phyloP scores from a whole-genome alignment of 2,797 vertebrate genomes.

The Crocidura indochinensis region DNA sequence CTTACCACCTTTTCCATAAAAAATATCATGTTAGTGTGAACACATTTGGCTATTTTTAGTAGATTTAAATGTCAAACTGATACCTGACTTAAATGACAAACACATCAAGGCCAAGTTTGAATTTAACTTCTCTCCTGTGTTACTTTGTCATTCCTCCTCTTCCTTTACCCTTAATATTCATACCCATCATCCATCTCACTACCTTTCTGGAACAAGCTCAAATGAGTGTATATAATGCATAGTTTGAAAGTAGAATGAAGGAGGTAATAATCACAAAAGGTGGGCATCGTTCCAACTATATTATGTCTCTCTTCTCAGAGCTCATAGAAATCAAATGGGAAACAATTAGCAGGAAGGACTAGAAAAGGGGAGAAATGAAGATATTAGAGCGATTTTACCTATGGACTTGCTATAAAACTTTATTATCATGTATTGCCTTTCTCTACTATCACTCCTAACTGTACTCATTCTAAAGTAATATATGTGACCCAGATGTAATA shows the following conservation, averaged over 20 bases:
- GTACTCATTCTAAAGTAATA: conserved; percentile 39
- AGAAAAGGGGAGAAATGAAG: conserved; percentile 10
- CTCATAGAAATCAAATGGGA: conserved; percentile 1
- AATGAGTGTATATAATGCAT: background rate
- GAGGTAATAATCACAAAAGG: background rate
- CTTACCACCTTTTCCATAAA: background rate
- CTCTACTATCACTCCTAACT: background rate
- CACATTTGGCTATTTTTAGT: background rate
- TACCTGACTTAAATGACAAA: background rate
- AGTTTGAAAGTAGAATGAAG: background rate
- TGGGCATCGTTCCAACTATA: background rate
- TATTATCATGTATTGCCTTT: conserved; percentile 31
- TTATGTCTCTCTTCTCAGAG: background rate
- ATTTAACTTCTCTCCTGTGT: background rate
- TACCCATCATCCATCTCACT: background rate
- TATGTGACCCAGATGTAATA: conserved; percentile 56
- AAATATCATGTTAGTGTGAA: background rate
- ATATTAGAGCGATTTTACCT: conserved; percentile 41
- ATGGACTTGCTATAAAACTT: conserved; percentile 47
- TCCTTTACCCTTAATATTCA: background rate
- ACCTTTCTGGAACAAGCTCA: background rate
- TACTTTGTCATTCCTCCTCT: background rate
- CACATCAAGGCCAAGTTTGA: background rate
- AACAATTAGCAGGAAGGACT: background rate
- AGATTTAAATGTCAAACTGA: background rate